Base-by-base conservation (phyloP, 1,140 invertebrate genomes). In the Nylanderia fulva region DNA sequence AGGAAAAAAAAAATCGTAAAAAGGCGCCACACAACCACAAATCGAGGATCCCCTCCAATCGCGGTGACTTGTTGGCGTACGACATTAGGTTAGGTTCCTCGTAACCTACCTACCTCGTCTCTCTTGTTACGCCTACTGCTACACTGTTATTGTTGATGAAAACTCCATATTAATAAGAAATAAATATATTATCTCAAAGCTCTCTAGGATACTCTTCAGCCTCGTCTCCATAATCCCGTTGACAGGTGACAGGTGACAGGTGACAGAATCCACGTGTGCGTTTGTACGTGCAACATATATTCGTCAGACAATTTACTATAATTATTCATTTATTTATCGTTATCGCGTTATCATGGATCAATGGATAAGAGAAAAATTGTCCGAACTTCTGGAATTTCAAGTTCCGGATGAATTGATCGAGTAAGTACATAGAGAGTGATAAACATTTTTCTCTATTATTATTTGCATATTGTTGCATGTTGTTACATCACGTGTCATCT, bases 391-490 rank as follows among this genome's bases (percentile, higher is more conserved):
- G 77, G 95, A 96, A 74, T 97, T 97, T 90, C 94, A 96, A 84
- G 95, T 97, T 33, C 96, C 96, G 13, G 94, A 96, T 58, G 96
- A 97, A 87, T 95, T 97, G 91, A 95, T 96, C 84, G 90, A 96
- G 97, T 97, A 95, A 92, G 94, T 93, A 66, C 2, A 21, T 24
- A 72, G 1, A 7, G 48, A 64, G 11, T 80, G 5, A 58, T 60
- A 27, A 85, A 45, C 75, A 58, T 58, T 24, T 27, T 52, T 29
- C 18, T 72, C 58, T 64, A 60, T n/a, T 0, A 33, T 75, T 48
- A 60, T 33, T 84, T 61, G 39, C 9, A 54, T 48, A 56, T 18
- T 48, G 36, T 69, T 33, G 29, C 29, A 33, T 33, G 3, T 33
- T 33, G 2, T 48, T 9, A 15, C 15, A 4, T 18, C 45, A 48